phyloP scores from a whole-genome alignment of 2,888 invertebrate species.

The Aporophyla nigra region DNA sequence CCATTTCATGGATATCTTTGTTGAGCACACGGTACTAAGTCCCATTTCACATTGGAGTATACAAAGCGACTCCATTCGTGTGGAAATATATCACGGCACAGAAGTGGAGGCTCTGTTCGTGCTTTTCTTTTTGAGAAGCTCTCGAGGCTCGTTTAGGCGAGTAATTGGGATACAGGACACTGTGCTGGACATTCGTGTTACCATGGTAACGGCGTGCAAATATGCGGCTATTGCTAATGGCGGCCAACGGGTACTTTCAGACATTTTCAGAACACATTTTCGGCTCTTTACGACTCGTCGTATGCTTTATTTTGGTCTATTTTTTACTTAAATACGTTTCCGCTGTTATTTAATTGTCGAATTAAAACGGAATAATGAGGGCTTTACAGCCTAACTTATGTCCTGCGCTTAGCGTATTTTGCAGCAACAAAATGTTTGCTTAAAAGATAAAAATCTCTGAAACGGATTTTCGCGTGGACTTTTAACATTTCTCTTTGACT shows the following conservation, averaged over 20 bases:
- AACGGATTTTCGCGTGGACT: conserved; percentile 3
- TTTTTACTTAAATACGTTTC: conserved; percentile 55
- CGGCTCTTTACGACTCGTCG: conserved; percentile 51
- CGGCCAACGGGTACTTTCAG: conserved; percentile 47
- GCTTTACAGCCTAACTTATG: conserved; percentile 39
- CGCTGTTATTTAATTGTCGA: conserved; percentile 52
- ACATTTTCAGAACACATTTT: conserved; percentile 63
- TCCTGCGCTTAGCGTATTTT: conserved; percentile 40
- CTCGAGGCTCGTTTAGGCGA: conserved; percentile 70
- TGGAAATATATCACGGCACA: conserved; percentile 71
- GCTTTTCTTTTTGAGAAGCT: conserved; percentile 68
- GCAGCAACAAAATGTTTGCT: conserved; percentile 23
- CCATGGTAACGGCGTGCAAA: conserved; percentile 66
- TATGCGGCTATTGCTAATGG: conserved; percentile 67
- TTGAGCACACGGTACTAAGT: conserved; percentile 69
- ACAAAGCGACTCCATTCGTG: conserved; percentile 71
- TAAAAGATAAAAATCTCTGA: conserved; percentile 31
- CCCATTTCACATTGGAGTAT: conserved; percentile 64
- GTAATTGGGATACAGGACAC: conserved; percentile 71
- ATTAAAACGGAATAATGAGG: conserved; percentile 55
- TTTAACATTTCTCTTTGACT: background rate
- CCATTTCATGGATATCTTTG: conserved; percentile 71
- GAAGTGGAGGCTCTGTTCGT: conserved; percentile 53
- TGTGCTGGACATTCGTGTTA: conserved; percentile 59
- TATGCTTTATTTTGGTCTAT: conserved; percentile 49